phyloP scores from a whole-genome alignment of 2,888 invertebrate genomes.

The Rutpela maculata region DNA sequence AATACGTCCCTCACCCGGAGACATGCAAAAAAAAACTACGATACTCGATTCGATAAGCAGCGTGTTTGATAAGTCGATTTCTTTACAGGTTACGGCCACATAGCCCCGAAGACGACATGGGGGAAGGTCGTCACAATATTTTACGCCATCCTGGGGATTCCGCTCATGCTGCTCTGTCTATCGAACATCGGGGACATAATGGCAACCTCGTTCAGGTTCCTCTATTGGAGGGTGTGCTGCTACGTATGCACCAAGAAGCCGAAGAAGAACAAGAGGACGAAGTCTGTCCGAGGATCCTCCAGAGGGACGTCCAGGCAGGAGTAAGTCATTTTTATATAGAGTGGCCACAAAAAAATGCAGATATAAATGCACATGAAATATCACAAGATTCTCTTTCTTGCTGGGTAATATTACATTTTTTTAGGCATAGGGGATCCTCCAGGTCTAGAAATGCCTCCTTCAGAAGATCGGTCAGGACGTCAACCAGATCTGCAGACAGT shows the following conservation, averaged over 20 bases:
- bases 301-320: conserved; percentile 52
- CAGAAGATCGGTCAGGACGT: conserved; percentile 77
- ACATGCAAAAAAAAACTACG: not conserved
- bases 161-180: conserved; percentile 94
- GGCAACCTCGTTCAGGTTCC: conserved; percentile 93
- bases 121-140: conserved; percentile 97
- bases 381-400: not conserved
- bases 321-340: conserved; percentile 37
- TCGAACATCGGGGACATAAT: conserved; percentile 96
- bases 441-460: conserved; percentile 76
- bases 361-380: too few relatives aligned
- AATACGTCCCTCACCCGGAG: not conserved
- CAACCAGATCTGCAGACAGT: conserved; percentile 80
- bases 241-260: conserved; percentile 91
- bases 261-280: conserved; percentile 76
- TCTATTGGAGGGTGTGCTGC: conserved; percentile 96
- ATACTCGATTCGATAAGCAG: not conserved
- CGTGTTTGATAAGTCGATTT: conserved; percentile 6
- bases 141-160: conserved; percentile 96
- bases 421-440: conserved; percentile 64
- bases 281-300: conserved; percentile 56
- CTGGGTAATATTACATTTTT: conserved; percentile 13
- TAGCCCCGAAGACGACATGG: conserved; percentile 93
- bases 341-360: not conserved
- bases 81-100: conserved; percentile 91